Base-by-base conservation (phyloP, 1,140 invertebrate species). In the Apis laboriosa region DNA sequence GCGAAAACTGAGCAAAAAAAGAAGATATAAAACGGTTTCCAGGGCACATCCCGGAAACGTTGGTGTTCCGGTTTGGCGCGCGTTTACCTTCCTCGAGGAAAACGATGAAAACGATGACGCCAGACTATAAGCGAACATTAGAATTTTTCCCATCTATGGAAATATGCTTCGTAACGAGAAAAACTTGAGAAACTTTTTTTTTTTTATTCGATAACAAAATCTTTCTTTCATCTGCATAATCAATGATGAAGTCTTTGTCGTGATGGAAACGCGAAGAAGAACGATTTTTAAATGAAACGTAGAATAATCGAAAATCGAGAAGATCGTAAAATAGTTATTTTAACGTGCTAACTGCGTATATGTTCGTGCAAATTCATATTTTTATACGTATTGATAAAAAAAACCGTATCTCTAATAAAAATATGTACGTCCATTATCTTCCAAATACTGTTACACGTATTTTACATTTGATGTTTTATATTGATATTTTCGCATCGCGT, bases 61-160 rank as follows among this genome's bases (percentile, higher is more conserved):
- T 61, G 63, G 72, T 56, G 34, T 73, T 85, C 84, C 63, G 77
- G 77, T 28, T 81, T 81, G 76, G 55, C 84, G 70, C 60, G 49
- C 85, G 80, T 87, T 87, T 83, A 87, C 78, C 77, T 87, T 76
- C 55, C 56, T 76, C 70, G 70, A 61, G 80, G 86, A 83, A 87
- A 87, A 83, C 80, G 77, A 71, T 53, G 76, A n/a, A 70, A 70
- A 86, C 86, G 80, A 73, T 83, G 84, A 66, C 72, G 76, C 66
- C 71, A 74, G 75, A 21, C 28, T 55, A 70, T 66, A 76, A 28
- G 43, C 56, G 71, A 76, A 58, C 55, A 60, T 61, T 55, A 51
- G 55, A 53, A 58, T 56, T 68, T 81, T 75, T 24, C 63, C 55
- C 63, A 51, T 51, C 24, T 55, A 15, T 21, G 55, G 19, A 58